These are phyloP conservation scores for Cloeon dipterum DNA, from an alignment of 2,888 invertebrate genomes.

Conservation along the genomic window DNA sequence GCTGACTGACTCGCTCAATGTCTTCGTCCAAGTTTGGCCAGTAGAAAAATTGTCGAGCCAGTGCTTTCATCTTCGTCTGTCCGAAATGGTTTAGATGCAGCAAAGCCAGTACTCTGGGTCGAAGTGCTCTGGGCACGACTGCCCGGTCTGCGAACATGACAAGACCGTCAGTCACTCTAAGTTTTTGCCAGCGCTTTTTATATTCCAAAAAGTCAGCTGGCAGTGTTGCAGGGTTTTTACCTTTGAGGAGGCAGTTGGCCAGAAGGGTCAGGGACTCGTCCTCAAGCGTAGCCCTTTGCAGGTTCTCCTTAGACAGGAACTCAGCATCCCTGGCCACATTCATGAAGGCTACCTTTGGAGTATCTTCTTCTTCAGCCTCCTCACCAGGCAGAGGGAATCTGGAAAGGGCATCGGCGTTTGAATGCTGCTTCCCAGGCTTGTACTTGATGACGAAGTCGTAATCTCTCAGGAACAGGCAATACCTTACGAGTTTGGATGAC, in stretches of 20 bases:
- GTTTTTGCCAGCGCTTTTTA: background rate
- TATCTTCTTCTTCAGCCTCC: slow-evolving; percentile 1
- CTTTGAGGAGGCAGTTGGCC: background rate
- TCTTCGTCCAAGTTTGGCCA: slow-evolving; percentile 6
- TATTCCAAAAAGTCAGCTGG: background rate
- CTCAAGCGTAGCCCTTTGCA: background rate
- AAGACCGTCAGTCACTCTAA: background rate
- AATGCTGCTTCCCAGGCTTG: slow-evolving; percentile 13
- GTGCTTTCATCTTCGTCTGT: no score
- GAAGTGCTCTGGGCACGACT: slow-evolving; percentile 6
- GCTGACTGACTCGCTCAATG: slow-evolving; percentile 4
- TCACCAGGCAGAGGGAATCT: no score
- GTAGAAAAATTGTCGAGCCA: no score
- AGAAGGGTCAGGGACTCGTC: background rate
- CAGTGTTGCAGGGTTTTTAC: background rate
- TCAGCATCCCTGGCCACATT: background rate
- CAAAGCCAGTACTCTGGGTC: slow-evolving; percentile 5
- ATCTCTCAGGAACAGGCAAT: slow-evolving; percentile 13
- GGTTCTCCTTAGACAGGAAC: background rate
- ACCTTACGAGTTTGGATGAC: slow-evolving; percentile 13
- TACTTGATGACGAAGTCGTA: slow-evolving; percentile 13
- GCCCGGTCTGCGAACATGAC: slow-evolving; percentile 5
- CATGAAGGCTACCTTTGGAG: slow-evolving; percentile 1
- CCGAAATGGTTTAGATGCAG: slow-evolving; percentile 8
- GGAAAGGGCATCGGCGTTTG: no score